Conservation (phyloP, 30 jellyfish, hydroid and myxozoan species). For the Morbakka virulenta region DNA sequence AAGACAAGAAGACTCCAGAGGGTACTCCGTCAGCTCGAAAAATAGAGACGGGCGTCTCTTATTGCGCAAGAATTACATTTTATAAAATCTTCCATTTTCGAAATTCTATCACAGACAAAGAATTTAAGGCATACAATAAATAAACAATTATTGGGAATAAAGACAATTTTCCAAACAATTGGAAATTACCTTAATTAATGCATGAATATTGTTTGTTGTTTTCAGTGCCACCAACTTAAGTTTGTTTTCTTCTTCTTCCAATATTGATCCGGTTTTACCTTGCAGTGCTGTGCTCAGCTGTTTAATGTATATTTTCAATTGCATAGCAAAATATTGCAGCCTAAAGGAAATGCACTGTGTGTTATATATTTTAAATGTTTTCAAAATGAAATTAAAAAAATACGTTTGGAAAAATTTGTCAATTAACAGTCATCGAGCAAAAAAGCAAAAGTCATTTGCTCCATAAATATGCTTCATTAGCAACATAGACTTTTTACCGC, state of each 20-base stretch:
- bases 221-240: conserved; percentile 69
- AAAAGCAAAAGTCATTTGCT: neutral
- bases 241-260: conserved; percentile 75
- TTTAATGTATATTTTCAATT: conserved; percentile 80
- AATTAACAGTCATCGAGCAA: neutral
- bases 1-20: neutral
- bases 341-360: conserved; percentile 2
- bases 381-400: neutral
- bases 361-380: neutral
- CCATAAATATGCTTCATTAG: neutral
- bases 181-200: conserved; percentile 62
- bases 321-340: conserved; percentile 87
- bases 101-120: neutral
- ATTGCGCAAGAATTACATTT: too few relatives aligned
- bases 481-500: too few relatives aligned
- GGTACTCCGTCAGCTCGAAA: too few relatives aligned
- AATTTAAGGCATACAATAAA: neutral
- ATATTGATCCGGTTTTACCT: conserved; percentile 65
- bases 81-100: too few relatives aligned
- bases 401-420: neutral
- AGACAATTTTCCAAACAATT: neutral
- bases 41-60: too few relatives aligned
- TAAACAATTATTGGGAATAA: neutral
- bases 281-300: conserved; percentile 75
- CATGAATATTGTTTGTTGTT: conserved; percentile 76